Evolutionary conservation across 2,113 vertebrate genomes (phyloP), one percentile per base, ranked within the genome.

Genomic region (Phrynosoma platyrhinos): DNA sequence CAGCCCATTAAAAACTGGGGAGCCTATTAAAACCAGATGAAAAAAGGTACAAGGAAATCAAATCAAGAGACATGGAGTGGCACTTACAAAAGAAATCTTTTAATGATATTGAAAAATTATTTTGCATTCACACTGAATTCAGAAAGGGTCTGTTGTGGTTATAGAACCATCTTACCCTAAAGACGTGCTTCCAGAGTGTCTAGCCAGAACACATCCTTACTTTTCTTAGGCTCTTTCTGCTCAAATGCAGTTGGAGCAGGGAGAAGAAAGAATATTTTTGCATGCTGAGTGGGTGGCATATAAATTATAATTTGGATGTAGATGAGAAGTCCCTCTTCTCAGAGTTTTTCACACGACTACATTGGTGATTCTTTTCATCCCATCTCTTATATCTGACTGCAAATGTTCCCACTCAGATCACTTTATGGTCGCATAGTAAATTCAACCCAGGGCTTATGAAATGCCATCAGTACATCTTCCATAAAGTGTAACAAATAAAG

Each of bases 11-110:
- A 94, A 94, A 95, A 94, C 93, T 90, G 92, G 94, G 91, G 91
- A 94, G 94, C 91, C 91, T 94, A 95, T 95, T 95, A 95, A 96
- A 95, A 93, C 94, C 92, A 91, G 88, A 95, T 95, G 91, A 93
- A 68, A 82, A 95, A 95, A 95, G 92, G 94, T 94, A 94, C 93
- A 95, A 92, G 94, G 90, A 95, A 95, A 95, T 94, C 94, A 94
- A 95, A 95, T 96, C 95, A 95, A 94, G 92, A 96, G 92, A 92
- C 92, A 87, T 93, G 92, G 93, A 95, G 92, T 92, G 94, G 94
- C 89, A 95, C 92, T 95, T 93, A 92, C 14, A 0, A 92, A 91
- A 87, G 90, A 83, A 93, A 94, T 86, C 91, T 92, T 95, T 86
- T 88, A 94, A 84, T 88, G 68, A 92, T 87, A 86, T 91, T 91